phyloP scores from a whole-genome alignment of 2,888 invertebrate genomes.

The Rosalia funebris region DNA sequence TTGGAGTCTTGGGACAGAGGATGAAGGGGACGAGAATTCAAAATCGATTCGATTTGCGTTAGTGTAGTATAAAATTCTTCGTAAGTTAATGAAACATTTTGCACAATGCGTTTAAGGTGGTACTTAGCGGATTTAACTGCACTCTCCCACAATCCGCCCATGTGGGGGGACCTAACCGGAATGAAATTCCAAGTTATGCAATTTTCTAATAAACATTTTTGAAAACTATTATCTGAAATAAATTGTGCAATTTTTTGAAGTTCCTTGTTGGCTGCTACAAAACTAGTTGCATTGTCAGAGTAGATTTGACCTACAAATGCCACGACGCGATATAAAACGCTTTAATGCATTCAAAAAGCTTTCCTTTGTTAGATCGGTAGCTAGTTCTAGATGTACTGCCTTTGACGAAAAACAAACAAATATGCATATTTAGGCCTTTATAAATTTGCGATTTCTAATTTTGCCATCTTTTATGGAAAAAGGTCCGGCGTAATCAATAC shows the following conservation, averaged over 20 bases:
- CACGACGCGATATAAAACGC: conserved; percentile 27
- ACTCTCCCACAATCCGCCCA: too few relatives aligned
- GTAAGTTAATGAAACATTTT: too few relatives aligned
- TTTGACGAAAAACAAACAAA: conserved; percentile 43
- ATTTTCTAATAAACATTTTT: too few relatives aligned
- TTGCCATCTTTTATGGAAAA: conserved; percentile 27
- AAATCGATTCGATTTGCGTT: too few relatives aligned
- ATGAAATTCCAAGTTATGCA: too few relatives aligned
- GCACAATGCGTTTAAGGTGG: too few relatives aligned
- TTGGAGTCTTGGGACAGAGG: too few relatives aligned
- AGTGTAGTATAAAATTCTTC: too few relatives aligned
- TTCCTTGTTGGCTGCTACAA: not conserved
- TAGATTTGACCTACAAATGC: conserved; percentile 19
- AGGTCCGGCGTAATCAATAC: conserved; percentile 44
- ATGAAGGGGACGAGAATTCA: too few relatives aligned
- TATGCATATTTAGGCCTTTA: conserved; percentile 26
- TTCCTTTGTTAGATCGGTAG: conserved; percentile 36
- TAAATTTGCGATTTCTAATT: conserved; percentile 15
- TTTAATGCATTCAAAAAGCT: conserved; percentile 20
- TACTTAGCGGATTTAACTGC: too few relatives aligned
- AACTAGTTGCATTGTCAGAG: conserved; percentile 20
- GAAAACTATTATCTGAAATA: too few relatives aligned
- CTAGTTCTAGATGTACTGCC: conserved; percentile 42
- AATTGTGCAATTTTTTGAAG: not conserved
- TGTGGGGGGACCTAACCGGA: too few relatives aligned